These are phyloP conservation scores for Gastracanthus pulcherrimus DNA, from an alignment of 2,888 invertebrate genomes.

Conservation along the genomic window DNA sequence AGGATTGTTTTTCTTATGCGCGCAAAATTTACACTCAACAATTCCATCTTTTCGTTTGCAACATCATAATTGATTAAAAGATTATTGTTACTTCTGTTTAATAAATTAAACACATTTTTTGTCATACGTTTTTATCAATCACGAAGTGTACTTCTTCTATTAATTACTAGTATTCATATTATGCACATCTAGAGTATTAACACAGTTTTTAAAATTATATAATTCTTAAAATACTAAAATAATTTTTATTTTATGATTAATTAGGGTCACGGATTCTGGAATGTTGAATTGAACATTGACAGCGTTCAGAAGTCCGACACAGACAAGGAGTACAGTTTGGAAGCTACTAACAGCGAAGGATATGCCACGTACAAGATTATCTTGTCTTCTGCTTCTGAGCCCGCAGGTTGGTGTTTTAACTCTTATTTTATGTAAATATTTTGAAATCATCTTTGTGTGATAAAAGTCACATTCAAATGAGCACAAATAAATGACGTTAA, in stretches of 20 bases:
- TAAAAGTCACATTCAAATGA: conserved; percentile 4
- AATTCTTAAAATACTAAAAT: too few relatives aligned
- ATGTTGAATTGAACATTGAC: conserved; percentile 83
- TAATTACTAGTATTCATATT: too few relatives aligned
- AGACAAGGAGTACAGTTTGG: conserved; percentile 84
- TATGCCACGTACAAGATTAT: conserved; percentile 82
- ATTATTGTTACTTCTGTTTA: too few relatives aligned
- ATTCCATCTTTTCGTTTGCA: too few relatives aligned
- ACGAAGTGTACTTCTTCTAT: too few relatives aligned
- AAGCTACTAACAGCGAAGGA: conserved; percentile 85
- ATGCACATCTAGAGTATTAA: too few relatives aligned
- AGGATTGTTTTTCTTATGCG: background rate
- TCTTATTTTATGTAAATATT: background rate
- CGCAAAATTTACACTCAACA: background rate
- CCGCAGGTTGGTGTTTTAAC: conserved; percentile 77
- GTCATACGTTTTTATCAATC: too few relatives aligned
- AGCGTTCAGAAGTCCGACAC: conserved; percentile 87
- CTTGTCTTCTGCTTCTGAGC: conserved; percentile 84
- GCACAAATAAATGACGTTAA: conserved; percentile 14
- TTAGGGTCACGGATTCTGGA: conserved; percentile 85
- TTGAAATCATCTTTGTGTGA: background rate
- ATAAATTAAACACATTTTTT: too few relatives aligned
- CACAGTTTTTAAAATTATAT: too few relatives aligned
- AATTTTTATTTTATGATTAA: background rate
- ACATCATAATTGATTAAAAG: too few relatives aligned